These are phyloP conservation scores for Thunnus thynnus DNA, from an alignment of 2,113 vertebrate genomes.

Conservation along the genomic window DNA sequence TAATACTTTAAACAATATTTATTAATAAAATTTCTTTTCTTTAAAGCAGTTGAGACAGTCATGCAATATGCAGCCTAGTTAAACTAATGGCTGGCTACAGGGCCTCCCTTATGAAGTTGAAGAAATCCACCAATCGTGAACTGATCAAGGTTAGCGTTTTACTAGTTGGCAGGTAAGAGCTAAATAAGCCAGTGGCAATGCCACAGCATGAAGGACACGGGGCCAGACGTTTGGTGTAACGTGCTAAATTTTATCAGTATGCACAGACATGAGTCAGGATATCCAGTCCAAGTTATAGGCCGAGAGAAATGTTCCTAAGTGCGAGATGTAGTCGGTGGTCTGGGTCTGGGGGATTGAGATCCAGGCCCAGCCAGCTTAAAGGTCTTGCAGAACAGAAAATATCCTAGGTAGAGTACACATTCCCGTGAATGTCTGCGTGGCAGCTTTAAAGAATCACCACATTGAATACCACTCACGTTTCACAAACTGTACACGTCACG, in stretches of 20 bases:
- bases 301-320: slow-evolving; percentile 34
- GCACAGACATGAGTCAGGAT: slow-evolving; percentile 27
- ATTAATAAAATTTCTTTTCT: slow-evolving; percentile 53
- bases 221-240: slow-evolving; percentile 45
- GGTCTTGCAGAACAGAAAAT: slow-evolving; percentile 53
- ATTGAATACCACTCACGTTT: slow-evolving; percentile 77
- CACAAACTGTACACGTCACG: slow-evolving; percentile 81
- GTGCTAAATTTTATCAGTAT: slow-evolving; percentile 13
- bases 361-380: slow-evolving; percentile 76
- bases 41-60: slow-evolving; percentile 82
- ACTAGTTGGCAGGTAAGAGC: slow-evolving; percentile 66
- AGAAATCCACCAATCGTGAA: slow-evolving; percentile 36
- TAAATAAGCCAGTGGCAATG: slow-evolving; percentile 37
- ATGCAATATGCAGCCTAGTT: slow-evolving; percentile 74
- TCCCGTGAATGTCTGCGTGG: slow-evolving; percentile 58
- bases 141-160: slow-evolving; percentile 44
- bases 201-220: slow-evolving; percentile 31
- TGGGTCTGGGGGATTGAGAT: slow-evolving; percentile 82
- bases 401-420: slow-evolving; percentile 35
- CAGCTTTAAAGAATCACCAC: slow-evolving; percentile 75
- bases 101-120: slow-evolving; percentile 37
- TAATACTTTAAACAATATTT: slow-evolving; percentile 72
- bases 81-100: slow-evolving; percentile 41
- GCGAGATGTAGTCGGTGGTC: slow-evolving; percentile 37
- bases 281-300: slow-evolving; percentile 40